Evolutionary conservation across 2,888 invertebrate genomes (phyloP).

Genomic region (Amiota minor): DNA sequence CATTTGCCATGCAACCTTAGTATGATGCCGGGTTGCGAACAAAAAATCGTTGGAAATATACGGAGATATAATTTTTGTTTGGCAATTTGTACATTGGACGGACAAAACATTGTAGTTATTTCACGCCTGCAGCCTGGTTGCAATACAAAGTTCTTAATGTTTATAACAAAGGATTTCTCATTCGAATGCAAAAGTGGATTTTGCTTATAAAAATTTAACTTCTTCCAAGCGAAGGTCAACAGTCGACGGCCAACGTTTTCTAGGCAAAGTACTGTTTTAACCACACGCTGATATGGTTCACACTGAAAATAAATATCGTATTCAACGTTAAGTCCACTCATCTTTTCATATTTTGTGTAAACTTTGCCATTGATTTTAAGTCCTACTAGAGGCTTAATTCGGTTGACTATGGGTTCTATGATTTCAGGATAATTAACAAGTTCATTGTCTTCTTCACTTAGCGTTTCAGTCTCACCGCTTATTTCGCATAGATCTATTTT

Average conservation of each 20-base stretch:
- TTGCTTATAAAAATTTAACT: constrained; percentile 34
- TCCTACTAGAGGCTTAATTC: constrained; percentile 30
- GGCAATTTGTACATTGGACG: constrained; percentile 42
- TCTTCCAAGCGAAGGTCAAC: constrained; percentile 55
- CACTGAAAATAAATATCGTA: constrained; percentile 50
- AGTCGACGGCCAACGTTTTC: constrained; percentile 59
- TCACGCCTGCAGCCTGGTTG: constrained; percentile 53
- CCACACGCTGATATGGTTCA: constrained; percentile 52
- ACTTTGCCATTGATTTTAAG: constrained; percentile 55
- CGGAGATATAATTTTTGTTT: constrained; percentile 52
- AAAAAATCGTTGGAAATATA: constrained; percentile 53
- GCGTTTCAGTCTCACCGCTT: constrained; percentile 45
- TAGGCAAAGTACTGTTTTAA: constrained; percentile 52
- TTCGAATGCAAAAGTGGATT: not conserved
- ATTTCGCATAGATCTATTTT: constrained; percentile 46
- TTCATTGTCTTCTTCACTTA: not conserved
- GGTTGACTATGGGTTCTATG: not conserved
- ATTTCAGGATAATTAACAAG: not conserved
- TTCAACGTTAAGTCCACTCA: constrained; percentile 25
- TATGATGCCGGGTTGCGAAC: constrained; percentile 40
- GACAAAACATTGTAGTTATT: constrained; percentile 53
- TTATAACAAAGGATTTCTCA: constrained; percentile 53
- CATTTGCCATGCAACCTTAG: constrained; percentile 55
- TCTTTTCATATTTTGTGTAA: constrained; percentile 18
- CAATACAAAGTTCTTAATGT: constrained; percentile 44